Evolutionary conservation across 1,140 invertebrate genomes (phyloP).

Genomic region (Leptopilina boulardi): DNA sequence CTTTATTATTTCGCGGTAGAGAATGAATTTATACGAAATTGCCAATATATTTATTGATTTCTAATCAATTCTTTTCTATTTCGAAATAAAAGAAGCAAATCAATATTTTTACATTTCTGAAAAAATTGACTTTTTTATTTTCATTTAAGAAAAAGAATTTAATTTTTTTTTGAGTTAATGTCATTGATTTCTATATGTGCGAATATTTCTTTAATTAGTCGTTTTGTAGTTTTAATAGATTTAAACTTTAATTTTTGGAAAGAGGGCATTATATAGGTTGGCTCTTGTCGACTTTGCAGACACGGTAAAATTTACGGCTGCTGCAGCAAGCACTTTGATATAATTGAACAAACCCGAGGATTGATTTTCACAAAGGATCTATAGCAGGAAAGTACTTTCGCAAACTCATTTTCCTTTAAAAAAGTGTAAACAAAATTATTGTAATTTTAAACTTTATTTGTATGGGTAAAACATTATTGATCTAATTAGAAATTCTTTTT

Average conservation of each 20-base stretch:
- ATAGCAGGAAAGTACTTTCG: slow-evolving; percentile 2
- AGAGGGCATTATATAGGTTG: slow-evolving; percentile 3
- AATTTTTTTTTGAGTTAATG: too few species aligned
- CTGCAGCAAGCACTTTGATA: slow-evolving; percentile 29
- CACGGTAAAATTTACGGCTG: slow-evolving; percentile 29
- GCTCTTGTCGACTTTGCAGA: slow-evolving; percentile 26
- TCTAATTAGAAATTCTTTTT: too few species aligned
- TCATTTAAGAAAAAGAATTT: too few species aligned
- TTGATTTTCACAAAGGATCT: slow-evolving; percentile 25
- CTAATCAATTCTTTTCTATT: too few species aligned
- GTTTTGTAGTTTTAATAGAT: slow-evolving; percentile 10
- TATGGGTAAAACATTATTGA: too few species aligned
- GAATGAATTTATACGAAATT: too few species aligned
- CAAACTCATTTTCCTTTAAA: slow-evolving; percentile 4
- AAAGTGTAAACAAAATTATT: neutral
- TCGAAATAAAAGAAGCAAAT: too few species aligned
- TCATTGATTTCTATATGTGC: neutral
- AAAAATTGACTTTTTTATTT: too few species aligned
- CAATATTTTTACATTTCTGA: too few species aligned
- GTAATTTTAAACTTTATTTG: neutral
- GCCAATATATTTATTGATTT: too few species aligned
- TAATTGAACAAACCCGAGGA: slow-evolving; percentile 32
- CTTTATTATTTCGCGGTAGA: too few species aligned
- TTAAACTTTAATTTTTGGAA: slow-evolving; percentile 31
- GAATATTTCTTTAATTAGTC: neutral